These are phyloP conservation scores for Camelus bactrianus DNA, from an alignment of 2,113 vertebrate species.

Conservation along the genomic window DNA sequence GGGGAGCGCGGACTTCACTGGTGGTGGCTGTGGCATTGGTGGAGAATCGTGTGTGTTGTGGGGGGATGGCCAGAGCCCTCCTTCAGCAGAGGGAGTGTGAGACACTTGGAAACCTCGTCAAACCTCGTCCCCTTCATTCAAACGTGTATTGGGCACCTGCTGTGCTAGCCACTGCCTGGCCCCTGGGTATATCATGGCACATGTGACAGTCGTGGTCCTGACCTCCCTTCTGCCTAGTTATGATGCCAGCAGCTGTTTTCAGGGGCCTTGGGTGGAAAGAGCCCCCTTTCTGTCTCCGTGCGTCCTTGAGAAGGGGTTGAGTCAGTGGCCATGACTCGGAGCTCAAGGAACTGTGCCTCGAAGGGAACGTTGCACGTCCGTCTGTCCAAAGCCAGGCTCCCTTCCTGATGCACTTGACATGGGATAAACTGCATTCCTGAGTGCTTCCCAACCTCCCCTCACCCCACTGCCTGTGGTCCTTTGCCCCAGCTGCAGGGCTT, in stretches of 20 bases:
- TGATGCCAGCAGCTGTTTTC: neutral
- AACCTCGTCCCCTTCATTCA: neutral
- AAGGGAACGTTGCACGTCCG: neutral
- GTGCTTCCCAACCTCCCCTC: too few relatives aligned
- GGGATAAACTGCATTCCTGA: neutral
- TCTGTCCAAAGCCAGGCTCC: neutral
- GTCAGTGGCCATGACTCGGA: neutral
- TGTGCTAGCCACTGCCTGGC: neutral
- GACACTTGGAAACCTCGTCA: neutral
- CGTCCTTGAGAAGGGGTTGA: neutral
- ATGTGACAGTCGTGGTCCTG: neutral
- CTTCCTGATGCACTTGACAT: neutral
- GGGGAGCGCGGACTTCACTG: neutral
- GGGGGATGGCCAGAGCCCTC: neutral
- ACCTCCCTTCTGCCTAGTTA: neutral
- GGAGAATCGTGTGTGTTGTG: neutral
- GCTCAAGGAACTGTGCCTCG: neutral
- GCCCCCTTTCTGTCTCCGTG: neutral
- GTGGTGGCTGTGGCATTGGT: neutral
- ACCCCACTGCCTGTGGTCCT: neutral
- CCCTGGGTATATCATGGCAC: neutral
- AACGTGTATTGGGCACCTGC: neutral
- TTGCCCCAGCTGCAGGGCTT: neutral
- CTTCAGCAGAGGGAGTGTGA: neutral
- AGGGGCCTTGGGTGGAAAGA: neutral